phyloP scores from a whole-genome alignment of 2,113 vertebrate genomes.

The Miniopterus natalensis region DNA sequence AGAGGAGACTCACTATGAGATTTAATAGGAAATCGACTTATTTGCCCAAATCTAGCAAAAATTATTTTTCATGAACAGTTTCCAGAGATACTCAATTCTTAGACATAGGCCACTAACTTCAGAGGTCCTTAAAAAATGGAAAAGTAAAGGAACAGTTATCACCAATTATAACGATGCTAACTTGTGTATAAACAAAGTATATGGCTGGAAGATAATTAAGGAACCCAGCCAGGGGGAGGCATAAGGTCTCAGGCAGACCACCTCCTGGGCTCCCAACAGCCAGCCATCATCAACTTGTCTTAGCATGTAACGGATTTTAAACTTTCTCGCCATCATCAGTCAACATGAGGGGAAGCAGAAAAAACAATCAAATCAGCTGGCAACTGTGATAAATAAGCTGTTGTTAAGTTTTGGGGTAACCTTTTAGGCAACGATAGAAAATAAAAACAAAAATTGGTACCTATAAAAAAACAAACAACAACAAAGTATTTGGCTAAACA shows the following conservation, averaged over 20 bases:
- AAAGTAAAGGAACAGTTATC: neutral
- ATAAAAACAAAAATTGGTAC: neutral
- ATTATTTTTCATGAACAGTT: constrained; percentile 2
- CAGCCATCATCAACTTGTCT: neutral
- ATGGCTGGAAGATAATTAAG: neutral
- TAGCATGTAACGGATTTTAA: neutral
- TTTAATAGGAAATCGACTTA: constrained; percentile 15
- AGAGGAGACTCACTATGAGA: neutral
- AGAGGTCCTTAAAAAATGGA: neutral
- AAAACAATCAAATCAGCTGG: neutral
- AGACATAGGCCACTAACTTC: neutral
- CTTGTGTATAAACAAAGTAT: neutral
- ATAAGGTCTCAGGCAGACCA: neutral
- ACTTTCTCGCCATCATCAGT: too few relatives aligned
- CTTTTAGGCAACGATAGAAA: neutral
- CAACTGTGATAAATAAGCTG: neutral
- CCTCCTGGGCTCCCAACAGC: neutral
- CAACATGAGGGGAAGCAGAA: neutral
- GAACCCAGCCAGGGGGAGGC: neutral
- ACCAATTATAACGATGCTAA: neutral
- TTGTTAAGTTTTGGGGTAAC: neutral
- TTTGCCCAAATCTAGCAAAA: neutral
- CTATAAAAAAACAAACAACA: neutral
- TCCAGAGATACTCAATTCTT: constrained; percentile 44
- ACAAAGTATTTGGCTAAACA: neutral